phyloP scores from a whole-genome alignment of 2,797 vertebrate species.

The Furcifer pardalis region DNA sequence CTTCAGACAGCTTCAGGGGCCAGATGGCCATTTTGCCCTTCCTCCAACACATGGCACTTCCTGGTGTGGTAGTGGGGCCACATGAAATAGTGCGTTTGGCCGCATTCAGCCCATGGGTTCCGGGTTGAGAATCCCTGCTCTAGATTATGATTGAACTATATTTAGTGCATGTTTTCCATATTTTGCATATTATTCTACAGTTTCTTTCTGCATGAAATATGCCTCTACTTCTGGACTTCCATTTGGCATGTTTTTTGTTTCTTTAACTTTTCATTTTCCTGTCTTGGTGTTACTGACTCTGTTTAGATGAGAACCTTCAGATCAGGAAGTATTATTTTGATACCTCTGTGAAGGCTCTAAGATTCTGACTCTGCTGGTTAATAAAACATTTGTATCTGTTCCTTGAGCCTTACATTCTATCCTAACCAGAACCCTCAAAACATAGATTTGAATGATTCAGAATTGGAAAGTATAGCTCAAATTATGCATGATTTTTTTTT shows the following conservation, averaged over 20 bases:
- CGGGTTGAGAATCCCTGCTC: no score
- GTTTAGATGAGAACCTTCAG: no score
- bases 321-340: not conserved
- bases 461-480: not conserved
- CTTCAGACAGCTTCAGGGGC: no score
- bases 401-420: not conserved
- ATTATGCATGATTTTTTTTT: not conserved
- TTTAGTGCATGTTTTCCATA: not conserved
- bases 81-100: no score
- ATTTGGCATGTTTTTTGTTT: not conserved
- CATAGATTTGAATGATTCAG: not conserved
- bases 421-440: not conserved
- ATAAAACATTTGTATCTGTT: not conserved
- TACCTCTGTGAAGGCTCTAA: not conserved
- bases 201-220: not conserved
- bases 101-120: no score
- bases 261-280: not conserved
- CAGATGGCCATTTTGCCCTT: no score
- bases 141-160: no score
- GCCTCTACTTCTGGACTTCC: not conserved
- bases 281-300: not conserved
- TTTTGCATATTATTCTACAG: not conserved
- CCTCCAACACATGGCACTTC: no score
- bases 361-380: not conserved
- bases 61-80: no score